Conservation (phyloP, 2,888 invertebrate species). For the Saturnia pavonia region DNA sequence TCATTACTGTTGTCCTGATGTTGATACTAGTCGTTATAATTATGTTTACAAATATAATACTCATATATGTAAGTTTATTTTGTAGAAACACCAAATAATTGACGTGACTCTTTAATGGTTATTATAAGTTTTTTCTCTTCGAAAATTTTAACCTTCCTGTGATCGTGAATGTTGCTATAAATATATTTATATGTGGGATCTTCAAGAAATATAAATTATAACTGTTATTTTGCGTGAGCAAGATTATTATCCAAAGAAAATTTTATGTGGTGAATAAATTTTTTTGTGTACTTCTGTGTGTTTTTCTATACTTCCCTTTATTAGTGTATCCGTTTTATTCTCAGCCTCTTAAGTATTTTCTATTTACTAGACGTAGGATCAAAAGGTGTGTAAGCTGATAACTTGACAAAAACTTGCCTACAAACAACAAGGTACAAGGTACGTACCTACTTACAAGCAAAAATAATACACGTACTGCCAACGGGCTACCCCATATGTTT, state of each 20-base stretch:
- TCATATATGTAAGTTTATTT: conserved; percentile 64
- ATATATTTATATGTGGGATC: conserved; percentile 65
- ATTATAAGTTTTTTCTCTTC: conserved; percentile 74
- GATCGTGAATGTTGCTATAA: conserved; percentile 76
- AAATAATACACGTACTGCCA: neutral
- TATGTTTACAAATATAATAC: conserved; percentile 53
- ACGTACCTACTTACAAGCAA: too few relatives aligned
- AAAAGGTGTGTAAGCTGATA: too few relatives aligned
- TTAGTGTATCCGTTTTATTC: too few relatives aligned
- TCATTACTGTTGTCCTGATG: conserved; percentile 12
- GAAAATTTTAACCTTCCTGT: conserved; percentile 78
- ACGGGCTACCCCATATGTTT: neutral
- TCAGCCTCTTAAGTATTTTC: neutral
- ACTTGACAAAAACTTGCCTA: too few relatives aligned
- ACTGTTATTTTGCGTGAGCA: conserved; percentile 78
- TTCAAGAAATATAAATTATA: conserved; percentile 69
- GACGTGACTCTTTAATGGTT: conserved; percentile 57
- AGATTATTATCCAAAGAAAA: conserved; percentile 67
- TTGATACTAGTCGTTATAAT: conserved; percentile 13
- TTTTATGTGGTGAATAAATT: conserved; percentile 81
- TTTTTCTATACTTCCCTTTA: too few relatives aligned
- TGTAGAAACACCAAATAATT: conserved; percentile 68
- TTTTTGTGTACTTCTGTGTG: conserved; percentile 79
- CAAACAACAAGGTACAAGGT: too few relatives aligned
- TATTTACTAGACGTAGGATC: neutral